Evolutionary conservation across 2,113 vertebrate species (phyloP), one percentile per base, ranked within the genome.

Genomic region (Percina caprodes): DNA sequence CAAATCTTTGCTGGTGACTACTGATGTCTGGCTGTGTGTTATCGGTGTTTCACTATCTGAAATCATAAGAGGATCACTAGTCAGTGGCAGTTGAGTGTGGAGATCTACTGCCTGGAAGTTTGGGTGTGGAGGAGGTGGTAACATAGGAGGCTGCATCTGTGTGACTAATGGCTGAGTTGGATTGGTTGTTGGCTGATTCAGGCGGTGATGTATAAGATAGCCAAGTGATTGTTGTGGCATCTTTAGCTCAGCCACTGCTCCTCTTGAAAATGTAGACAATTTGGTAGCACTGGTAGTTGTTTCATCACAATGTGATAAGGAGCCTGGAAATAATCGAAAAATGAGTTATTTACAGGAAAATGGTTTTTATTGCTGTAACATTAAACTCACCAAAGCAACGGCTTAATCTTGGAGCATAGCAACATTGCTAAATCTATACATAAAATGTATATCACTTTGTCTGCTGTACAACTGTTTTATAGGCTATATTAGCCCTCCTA

Each of bases 141-240:
- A 56, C 49, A 89, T 87, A 5, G 89, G 90, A 30, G 82, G 82
- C 13, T 91, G 82, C 63, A 92, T 87, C 72, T 92, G 90, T 42
- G 87, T 83, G 18, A 85, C 69, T 18, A 83, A 63, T 2, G 1
- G 26, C 69, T 75, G 71, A 18, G 63, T 76, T 10, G 86, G 82
- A 55, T 23, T 68, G 7, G 55, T 55, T 10, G 77, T 74, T 52
- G 85, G 79, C 48, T 73, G 69, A 69, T 81, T 74, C 14, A 26
- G 49, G 1, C 3, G 52, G 1, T 77, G 75, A 35, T 81, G 42
- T 65, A 79, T 76, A 71, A 81, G 33, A 69, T 0, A 46, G 2
- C 62, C 59, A 46, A 18, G 35, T 1, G 87, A 51, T 21, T 23
- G 26, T 3, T 51, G 30, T 24, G 70, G 51, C 19, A 62, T 68